These are phyloP conservation scores for Campoletis sonorensis DNA, from an alignment of 1,140 invertebrate species.

Conservation along the genomic window DNA sequence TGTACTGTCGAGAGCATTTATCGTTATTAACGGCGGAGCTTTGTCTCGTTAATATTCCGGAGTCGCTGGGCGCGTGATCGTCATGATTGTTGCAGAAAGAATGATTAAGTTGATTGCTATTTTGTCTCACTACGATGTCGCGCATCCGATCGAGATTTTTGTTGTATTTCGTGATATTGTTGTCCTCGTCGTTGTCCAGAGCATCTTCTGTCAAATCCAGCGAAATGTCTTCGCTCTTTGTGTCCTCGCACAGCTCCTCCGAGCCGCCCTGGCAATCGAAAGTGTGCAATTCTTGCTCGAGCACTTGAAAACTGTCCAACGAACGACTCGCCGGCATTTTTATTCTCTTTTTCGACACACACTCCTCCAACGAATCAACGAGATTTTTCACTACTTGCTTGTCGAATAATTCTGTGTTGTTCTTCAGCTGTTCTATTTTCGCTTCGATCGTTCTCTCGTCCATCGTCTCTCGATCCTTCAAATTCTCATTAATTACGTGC, in stretches of 20 bases:
- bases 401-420: constrained; percentile 68
- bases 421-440: constrained; percentile 51
- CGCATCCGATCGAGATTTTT: constrained; percentile 31
- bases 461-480: constrained; percentile 1
- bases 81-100: background rate
- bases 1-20: background rate
- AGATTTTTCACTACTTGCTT: constrained; percentile 72
- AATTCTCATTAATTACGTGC: background rate
- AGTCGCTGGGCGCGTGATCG: background rate
- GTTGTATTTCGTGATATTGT: constrained; percentile 48
- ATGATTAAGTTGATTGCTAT: constrained; percentile 20
- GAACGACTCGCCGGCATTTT: constrained; percentile 74
- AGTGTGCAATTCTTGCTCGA: constrained; percentile 72
- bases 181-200: constrained; percentile 57
- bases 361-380: constrained; percentile 70
- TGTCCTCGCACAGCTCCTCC: constrained; percentile 72
- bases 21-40: background rate
- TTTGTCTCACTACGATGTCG: constrained; percentile 13
- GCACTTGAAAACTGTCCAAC: constrained; percentile 68
- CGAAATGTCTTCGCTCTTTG: constrained; percentile 61
- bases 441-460: background rate
- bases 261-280: constrained; percentile 76
- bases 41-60: background rate
- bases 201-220: constrained; percentile 56
- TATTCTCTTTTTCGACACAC: constrained; percentile 64